Evolutionary conservation across 2,888 invertebrate species (phyloP), one percentile per base, ranked within the genome.

Genomic region (Heliconius aoede): DNA sequence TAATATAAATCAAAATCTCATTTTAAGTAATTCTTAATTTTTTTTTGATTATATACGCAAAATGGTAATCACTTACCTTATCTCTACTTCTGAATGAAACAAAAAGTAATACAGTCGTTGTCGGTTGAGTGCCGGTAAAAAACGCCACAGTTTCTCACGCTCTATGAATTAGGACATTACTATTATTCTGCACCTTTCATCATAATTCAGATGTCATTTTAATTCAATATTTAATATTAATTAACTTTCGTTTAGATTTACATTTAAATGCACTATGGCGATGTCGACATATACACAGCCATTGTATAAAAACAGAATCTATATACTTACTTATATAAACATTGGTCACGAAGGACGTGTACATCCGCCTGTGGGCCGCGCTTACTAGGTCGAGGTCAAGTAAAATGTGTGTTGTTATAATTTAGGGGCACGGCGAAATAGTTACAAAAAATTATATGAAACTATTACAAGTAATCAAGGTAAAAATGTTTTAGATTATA

Each of bases 301-400:
- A 46, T 46, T 5, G 51, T 46, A 68, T 26, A 40, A 11, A 3
- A 30, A 26, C 51, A 30, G 51, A 28, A 51, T 28, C 11, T 7
- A 5, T 68, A 8, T 64, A 28, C 4, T 15, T 64, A 69, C 7
- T 65, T 28, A 30, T 21, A 21, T 51, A 69, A 55, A 32, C 69
- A 32, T 32, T 24, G 51, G n/a, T 30, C 15, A 32, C 69, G 69
- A 69, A 69, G 69, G 69, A 69, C 55, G 21, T 51, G 68, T 46
- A 5, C 18, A 51, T 51, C 51, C 68, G 68, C 68, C 51, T 15
- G 51, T 51, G 55, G 28, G 32, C 55, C 55, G 28, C n/a, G 15
- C 30, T 69, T 55, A 69, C 55, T 69, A 55, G 69, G 69, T 69
- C 69, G 69, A 69, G 69, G 69, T 30, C 55, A 69, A 46, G 13